phyloP scores from a whole-genome alignment of 2,113 vertebrate genomes.

The Pelodiscus sinensis region DNA sequence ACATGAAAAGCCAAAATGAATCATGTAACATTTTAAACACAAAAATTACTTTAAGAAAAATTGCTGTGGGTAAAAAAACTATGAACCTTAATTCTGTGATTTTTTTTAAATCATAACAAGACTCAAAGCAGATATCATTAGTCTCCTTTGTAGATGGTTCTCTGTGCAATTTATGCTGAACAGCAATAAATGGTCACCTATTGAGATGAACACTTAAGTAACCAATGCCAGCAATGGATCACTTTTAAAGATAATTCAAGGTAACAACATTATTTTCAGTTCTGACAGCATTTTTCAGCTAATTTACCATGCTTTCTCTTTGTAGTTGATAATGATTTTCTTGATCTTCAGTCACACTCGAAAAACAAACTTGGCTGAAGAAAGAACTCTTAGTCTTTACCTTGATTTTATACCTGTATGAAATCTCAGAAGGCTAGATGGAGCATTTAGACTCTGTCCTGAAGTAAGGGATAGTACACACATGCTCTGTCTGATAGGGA shows the following conservation, averaged over 20 bases:
- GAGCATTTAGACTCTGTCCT: neutral
- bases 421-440: neutral
- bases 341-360: conserved; percentile 5
- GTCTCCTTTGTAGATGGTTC: conserved; percentile 23
- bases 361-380: neutral
- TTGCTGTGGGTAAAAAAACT: neutral
- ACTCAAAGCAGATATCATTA: conserved; percentile 48
- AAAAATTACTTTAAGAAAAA: neutral
- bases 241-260: conserved; percentile 64
- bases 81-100: neutral
- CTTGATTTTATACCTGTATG: neutral
- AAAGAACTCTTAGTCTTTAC: neutral
- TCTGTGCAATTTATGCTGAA: conserved; percentile 51
- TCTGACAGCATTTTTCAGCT: conserved; percentile 17
- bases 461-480: neutral
- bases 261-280: conserved; percentile 47
- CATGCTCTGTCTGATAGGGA: neutral
- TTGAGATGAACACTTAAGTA: conserved; percentile 63
- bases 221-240: conserved; percentile 47
- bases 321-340: conserved; percentile 36
- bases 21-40: neutral
- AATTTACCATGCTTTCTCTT: conserved; percentile 3
- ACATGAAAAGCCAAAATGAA: neutral
- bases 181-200: conserved; percentile 60
- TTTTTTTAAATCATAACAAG: conserved; percentile 12